These are phyloP conservation scores for Pithecia hirsuta DNA, from an alignment of 2,797 vertebrate genomes.

Conservation along the genomic window DNA sequence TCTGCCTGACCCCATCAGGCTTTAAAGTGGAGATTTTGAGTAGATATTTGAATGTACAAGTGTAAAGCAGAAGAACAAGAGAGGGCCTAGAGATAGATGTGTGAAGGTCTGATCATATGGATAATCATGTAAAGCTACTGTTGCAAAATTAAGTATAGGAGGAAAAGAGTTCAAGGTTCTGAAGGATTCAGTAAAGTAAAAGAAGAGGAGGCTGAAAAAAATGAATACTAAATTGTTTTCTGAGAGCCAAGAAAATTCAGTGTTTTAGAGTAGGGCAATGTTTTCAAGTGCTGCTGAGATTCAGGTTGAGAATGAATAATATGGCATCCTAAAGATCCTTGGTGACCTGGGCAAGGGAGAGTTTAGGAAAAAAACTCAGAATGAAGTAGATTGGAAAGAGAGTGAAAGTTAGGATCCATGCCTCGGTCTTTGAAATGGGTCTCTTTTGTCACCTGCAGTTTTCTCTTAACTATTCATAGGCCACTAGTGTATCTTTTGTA, in stretches of 20 bases:
- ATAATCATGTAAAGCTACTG: background rate
- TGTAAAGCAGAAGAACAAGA: background rate
- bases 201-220: background rate
- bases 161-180: background rate
- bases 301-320: background rate
- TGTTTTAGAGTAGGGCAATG: background rate
- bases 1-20: background rate
- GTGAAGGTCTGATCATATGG: background rate
- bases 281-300: slow-evolving; percentile 2
- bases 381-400: background rate
- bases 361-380: background rate
- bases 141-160: background rate
- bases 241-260: background rate
- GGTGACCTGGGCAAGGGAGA: background rate
- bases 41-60: background rate
- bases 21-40: background rate
- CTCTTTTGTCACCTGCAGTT: background rate
- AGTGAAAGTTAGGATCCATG: background rate
- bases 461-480: background rate
- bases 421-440: background rate
- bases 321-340: background rate
- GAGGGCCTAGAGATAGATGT: background rate
- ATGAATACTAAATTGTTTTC: background rate
- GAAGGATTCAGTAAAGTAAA: background rate
- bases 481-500: background rate